phyloP scores from a whole-genome alignment of 2,797 vertebrate genomes.

The Sebastes taczanowskii region DNA sequence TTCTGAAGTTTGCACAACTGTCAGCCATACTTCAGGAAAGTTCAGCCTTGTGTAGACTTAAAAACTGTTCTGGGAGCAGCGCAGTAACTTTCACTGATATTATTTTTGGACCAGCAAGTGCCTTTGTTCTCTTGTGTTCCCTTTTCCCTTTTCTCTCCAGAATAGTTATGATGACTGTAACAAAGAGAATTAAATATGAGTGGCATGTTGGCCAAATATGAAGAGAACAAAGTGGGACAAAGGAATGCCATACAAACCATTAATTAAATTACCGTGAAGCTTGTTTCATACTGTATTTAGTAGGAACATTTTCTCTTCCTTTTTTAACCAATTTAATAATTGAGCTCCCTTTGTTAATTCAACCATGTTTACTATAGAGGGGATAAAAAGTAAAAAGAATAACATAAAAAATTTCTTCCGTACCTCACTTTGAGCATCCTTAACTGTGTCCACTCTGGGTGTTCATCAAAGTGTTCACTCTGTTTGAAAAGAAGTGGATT shows the following conservation, averaged over 20 bases:
- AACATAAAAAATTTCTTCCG: background rate
- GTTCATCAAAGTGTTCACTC: slow-evolving; percentile 11
- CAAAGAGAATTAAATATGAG: slow-evolving; percentile 69
- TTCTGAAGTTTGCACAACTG: background rate
- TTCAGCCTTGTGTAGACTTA: slow-evolving; percentile 17
- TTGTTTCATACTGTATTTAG: slow-evolving; percentile 34
- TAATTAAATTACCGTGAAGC: slow-evolving; percentile 53
- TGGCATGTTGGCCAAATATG: slow-evolving; percentile 54
- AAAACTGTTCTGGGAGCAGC: slow-evolving; percentile 4
- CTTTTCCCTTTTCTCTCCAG: slow-evolving; percentile 33
- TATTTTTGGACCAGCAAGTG: slow-evolving; percentile 47
- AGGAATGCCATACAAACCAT: slow-evolving; percentile 41
- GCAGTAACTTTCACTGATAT: slow-evolving; percentile 33
- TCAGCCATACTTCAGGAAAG: background rate
- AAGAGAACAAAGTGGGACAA: slow-evolving; percentile 45
- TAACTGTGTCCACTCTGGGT: slow-evolving; percentile 1
- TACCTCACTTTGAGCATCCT: slow-evolving; percentile 1
- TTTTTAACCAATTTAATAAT: slow-evolving; percentile 14
- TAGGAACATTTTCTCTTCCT: slow-evolving; percentile 6
- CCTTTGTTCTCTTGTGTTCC: slow-evolving; percentile 44
- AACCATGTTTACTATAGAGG: background rate
- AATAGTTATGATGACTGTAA: slow-evolving; percentile 31
- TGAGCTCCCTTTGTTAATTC: slow-evolving; percentile 2
- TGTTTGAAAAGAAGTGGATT: slow-evolving; percentile 26
- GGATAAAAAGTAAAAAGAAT: background rate